Conservation (phyloP, 2,113 vertebrate species). For the Uropsilus gracilis region DNA sequence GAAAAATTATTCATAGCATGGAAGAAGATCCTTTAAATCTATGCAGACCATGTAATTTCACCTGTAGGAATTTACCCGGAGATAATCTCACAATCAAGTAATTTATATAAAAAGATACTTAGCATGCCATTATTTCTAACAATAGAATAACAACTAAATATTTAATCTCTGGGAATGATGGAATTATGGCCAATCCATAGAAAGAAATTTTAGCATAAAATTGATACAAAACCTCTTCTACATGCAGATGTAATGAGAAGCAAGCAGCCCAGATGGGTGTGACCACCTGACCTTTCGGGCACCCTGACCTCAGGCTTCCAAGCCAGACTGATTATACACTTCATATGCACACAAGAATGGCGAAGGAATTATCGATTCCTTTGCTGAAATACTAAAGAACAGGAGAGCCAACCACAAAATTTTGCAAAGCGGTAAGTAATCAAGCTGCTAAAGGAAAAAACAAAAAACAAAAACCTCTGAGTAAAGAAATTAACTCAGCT, state of each 20-base stretch:
- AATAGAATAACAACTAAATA: background rate
- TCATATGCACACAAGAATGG: background rate
- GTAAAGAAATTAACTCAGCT: background rate
- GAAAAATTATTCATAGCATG: background rate
- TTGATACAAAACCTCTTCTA: background rate
- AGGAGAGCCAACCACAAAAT: background rate
- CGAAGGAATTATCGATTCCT: background rate
- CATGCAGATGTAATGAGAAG: background rate
- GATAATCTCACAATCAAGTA: constrained; percentile 1
- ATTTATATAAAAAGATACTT: background rate
- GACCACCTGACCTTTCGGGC: background rate
- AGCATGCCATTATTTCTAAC: background rate
- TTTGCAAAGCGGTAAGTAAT: background rate
- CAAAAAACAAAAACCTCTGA: background rate
- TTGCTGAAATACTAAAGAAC: background rate
- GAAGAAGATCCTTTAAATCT: background rate
- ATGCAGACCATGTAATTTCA: background rate
- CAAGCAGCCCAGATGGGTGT: background rate
- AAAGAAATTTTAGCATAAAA: background rate
- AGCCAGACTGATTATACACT: background rate
- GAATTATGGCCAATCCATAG: background rate
- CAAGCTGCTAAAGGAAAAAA: background rate
- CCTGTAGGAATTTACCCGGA: background rate
- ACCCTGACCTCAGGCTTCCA: background rate
- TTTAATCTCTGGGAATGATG: background rate